Percentiles rank a stretch among this genome's conserved stretches.
phyloP scores from a whole-genome alignment of 2,797 vertebrate species.

The Hirundo rustica region DNA sequence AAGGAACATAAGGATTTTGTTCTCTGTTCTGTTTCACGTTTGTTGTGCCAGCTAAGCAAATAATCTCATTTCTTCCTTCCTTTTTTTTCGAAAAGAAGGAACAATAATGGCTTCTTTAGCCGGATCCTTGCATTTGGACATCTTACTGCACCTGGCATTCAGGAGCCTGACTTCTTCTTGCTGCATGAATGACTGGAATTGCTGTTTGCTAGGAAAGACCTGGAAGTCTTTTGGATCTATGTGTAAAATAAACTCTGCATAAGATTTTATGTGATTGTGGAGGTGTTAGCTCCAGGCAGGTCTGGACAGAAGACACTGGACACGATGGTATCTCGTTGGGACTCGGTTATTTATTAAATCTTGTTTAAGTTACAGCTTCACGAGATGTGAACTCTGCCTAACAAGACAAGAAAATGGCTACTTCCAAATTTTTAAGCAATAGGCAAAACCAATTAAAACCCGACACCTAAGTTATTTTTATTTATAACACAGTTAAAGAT shows the following conservation, averaged over 20 bases:
- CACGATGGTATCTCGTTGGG: too few relatives aligned
- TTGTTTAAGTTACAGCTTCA: too few relatives aligned
- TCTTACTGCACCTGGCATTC: neutral
- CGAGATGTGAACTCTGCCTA: too few relatives aligned
- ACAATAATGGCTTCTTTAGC: neutral
- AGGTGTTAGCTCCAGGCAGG: too few relatives aligned
- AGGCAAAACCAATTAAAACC: too few relatives aligned
- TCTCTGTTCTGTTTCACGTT: neutral
- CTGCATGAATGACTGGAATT: neutral
- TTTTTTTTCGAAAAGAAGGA: neutral
- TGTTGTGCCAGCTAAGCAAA: neutral
- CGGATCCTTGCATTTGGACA: neutral
- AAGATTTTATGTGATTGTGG: neutral
- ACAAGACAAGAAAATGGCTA: too few relatives aligned
- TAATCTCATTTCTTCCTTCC: neutral
- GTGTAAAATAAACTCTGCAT: neutral
- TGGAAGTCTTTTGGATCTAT: neutral
- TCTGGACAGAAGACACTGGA: too few relatives aligned
- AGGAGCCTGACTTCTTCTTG: neutral
- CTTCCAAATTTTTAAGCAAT: too few relatives aligned
- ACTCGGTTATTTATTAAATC: too few relatives aligned
- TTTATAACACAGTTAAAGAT: too few relatives aligned
- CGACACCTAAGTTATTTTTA: too few relatives aligned
- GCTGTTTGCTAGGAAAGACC: neutral
- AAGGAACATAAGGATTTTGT: neutral